These are phyloP conservation scores for Augochlorella aurata DNA, from an alignment of 2,888 invertebrate species.

Conservation along the genomic window DNA sequence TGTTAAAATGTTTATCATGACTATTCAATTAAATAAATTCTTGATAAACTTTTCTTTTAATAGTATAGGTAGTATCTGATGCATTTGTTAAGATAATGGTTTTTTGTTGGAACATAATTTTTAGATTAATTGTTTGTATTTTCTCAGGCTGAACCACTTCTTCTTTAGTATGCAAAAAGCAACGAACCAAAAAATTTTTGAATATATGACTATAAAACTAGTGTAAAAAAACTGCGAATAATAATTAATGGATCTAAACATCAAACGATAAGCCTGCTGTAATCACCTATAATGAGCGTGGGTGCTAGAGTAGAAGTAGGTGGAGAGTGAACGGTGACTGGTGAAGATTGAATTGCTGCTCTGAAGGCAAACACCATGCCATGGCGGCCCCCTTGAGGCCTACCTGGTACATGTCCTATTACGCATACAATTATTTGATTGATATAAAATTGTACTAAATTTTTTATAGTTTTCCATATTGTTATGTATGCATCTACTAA, in stretches of 20 bases:
- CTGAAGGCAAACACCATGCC: constrained; percentile 86
- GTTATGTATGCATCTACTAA: constrained; percentile 13
- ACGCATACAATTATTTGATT: constrained; percentile 72
- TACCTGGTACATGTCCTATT: constrained; percentile 86
- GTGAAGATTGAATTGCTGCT: constrained; percentile 79
- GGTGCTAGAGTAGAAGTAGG: constrained; percentile 81
- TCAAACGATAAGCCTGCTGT: constrained; percentile 71
- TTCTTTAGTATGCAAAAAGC: constrained; percentile 21
- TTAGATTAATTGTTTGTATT: constrained; percentile 8
- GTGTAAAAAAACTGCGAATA: constrained; percentile 16
- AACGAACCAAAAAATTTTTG: constrained; percentile 5
- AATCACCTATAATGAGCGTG: constrained; percentile 82
- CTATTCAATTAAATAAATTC: constrained; percentile 4
- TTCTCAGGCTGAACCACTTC: constrained; percentile 18
- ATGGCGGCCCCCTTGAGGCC: constrained; percentile 86
- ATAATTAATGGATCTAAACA: constrained; percentile 55
- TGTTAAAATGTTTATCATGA: neutral
- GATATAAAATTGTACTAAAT: constrained; percentile 26
- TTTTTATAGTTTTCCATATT: constrained; percentile 17
- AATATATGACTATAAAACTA: neutral
- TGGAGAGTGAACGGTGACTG: constrained; percentile 80
- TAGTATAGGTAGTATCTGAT: constrained; percentile 11
- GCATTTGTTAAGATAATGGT: neutral
- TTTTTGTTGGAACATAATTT: constrained; percentile 1
- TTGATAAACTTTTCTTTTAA: constrained; percentile 7